Percentiles rank a stretch among this genome's conserved stretches.
Evolutionary conservation across 2,797 vertebrate species (phyloP).

Genomic region (Onychomys arenicola): DNA sequence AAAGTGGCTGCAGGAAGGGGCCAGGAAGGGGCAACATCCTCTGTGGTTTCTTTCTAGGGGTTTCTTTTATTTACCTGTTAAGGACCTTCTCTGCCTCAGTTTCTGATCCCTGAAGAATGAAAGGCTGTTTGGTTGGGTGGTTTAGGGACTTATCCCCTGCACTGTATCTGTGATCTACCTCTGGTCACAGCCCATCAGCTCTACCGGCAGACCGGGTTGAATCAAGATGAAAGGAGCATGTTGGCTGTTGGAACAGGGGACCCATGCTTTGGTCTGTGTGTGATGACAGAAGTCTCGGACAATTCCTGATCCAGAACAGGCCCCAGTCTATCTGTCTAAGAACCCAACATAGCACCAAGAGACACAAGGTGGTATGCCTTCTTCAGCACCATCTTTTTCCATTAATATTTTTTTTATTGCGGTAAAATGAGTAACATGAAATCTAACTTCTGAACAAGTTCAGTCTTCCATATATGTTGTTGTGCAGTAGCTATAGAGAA

Average conservation of each 20-base stretch:
- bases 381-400: background rate
- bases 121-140: slow-evolving; percentile 26
- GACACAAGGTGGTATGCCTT: background rate
- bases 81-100: slow-evolving; percentile 44
- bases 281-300: background rate
- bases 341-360: background rate
- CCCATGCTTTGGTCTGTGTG: background rate
- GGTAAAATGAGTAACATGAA: background rate
- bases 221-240: background rate
- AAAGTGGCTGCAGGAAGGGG: background rate
- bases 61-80: slow-evolving; percentile 58
- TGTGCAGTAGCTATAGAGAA: background rate
- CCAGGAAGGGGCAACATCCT: slow-evolving; percentile 17
- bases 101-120: slow-evolving; percentile 33
- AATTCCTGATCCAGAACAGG: background rate
- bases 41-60: slow-evolving; percentile 33
- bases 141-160: background rate
- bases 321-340: background rate
- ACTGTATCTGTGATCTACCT: background rate
- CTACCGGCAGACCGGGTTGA: background rate
- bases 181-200: background rate
- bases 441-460: background rate
- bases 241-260: background rate
- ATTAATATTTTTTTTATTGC: background rate
- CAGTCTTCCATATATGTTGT: background rate